Evolutionary conservation across 2,113 vertebrate genomes (phyloP), one percentile per base, ranked within the genome.

Genomic region (Arvicanthis niloticus): DNA sequence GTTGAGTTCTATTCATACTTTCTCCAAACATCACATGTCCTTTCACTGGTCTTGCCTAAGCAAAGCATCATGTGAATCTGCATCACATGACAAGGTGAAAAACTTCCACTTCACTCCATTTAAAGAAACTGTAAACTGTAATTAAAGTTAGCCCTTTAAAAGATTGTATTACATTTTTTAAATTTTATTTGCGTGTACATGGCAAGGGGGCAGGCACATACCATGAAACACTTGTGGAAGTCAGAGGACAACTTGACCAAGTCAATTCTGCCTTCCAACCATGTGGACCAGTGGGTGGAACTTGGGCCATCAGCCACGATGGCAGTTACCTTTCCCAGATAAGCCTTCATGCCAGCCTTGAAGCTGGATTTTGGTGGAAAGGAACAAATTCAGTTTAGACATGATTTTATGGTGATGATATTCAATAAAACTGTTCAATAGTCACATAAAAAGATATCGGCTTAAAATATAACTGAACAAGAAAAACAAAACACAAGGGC

Each of bases 311-410:
- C 56, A 24, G 22, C 8, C 56, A 62, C 29, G 22, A 26, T 45
- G 81, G 26, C 4, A 26, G 24, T 42, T 62, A 29, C 81, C 40
- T 85, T 62, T 45, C 7, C n/a, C 26, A 65, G 40, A 9, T 65
- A n/a, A 84, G 40, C 58, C 15, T 5, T 42, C n/a, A 26, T 42
- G 56, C n/a, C n/a, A 29, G 58, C 58, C 58, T 84, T 86, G 68
- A 95, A 91, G 87, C 53, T 72, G 13, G 17, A 29, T 48, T 73
- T 93, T 60, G 58, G 89, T 78, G 45, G 76, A 76, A 95, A n/a
- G 17, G 82, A 88, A 85, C n/a, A 96, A 62, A 37, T 81, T 95
- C 37, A 2, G 17, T 78, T 96, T 93, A 80, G 53, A 89, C 13
- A 26, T n/a, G 42, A 26, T 89, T 95, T 96, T 40, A 76, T 53